These are phyloP conservation scores for Oedothorax gibbosus DNA, from an alignment of 1,140 invertebrate genomes.

Conservation along the genomic window DNA sequence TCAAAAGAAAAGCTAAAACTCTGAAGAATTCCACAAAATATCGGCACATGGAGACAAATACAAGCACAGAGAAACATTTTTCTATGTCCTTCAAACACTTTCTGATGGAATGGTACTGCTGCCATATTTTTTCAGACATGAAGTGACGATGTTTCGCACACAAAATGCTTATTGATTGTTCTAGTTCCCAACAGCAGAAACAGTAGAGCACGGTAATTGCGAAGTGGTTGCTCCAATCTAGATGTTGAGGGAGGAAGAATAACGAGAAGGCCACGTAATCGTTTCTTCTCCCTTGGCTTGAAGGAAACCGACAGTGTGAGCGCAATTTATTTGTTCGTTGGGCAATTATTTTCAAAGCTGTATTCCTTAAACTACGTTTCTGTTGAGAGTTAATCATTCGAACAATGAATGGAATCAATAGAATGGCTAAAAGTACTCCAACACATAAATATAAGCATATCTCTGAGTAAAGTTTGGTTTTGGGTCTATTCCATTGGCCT, in stretches of 20 bases:
- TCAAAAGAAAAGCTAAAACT: constrained; percentile 3
- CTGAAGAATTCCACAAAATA: constrained; percentile 3
- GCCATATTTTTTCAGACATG: neutral
- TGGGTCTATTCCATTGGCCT: neutral
- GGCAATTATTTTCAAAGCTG: neutral
- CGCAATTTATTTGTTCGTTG: neutral
- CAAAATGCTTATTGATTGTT: neutral
- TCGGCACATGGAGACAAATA: neutral
- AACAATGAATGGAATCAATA: neutral
- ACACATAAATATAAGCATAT: neutral
- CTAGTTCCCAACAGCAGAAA: neutral
- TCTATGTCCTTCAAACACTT: neutral
- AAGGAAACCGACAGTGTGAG: neutral
- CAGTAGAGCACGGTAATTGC: constrained; percentile 1
- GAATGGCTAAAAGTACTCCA: neutral
- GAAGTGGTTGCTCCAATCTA: constrained; percentile 1
- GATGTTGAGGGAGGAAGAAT: neutral
- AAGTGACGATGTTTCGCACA: neutral
- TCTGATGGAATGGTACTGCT: neutral
- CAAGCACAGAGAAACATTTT: neutral
- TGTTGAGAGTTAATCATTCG: neutral
- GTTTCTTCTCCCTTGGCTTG: neutral
- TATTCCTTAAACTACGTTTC: neutral
- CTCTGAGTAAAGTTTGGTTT: neutral
- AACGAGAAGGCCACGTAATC: too few relatives aligned